Evolutionary conservation across 2,113 vertebrate genomes (phyloP).

Genomic region (Taurulus bubalis): DNA sequence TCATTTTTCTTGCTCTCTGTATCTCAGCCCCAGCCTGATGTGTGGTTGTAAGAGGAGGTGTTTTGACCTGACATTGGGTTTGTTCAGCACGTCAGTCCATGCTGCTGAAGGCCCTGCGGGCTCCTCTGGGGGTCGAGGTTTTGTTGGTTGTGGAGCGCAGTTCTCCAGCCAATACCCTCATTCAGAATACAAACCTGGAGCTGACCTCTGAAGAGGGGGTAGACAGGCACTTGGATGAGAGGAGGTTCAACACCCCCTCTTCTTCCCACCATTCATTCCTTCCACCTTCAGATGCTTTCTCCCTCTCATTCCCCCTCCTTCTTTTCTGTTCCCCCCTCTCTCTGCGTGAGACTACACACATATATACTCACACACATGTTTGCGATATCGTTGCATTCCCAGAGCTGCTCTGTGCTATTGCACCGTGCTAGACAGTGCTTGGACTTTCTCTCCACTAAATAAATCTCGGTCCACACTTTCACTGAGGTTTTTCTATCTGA

Average conservation of each 20-base stretch:
- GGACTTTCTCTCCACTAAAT: conserved; percentile 50
- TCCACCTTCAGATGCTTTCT: conserved; percentile 20
- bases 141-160: conserved; percentile 57
- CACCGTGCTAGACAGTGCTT: conserved; percentile 21
- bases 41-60: conserved; percentile 61
- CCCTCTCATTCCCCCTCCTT: not conserved
- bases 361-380: conserved; percentile 8
- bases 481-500: conserved; percentile 40
- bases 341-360: conserved; percentile 40
- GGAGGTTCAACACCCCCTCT: conserved; percentile 27
- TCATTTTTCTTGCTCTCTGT: not conserved
- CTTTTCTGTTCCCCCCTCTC: conserved; percentile 13
- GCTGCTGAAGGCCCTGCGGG: conserved; percentile 64
- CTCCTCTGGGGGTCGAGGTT: conserved; percentile 60
- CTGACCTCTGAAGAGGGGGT: conserved; percentile 35
- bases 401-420: conserved; percentile 38
- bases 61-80: conserved; percentile 74
- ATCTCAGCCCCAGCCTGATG: conserved; percentile 38
- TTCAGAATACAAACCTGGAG: conserved; percentile 72
- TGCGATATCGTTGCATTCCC: conserved; percentile 34
- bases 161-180: conserved; percentile 50
- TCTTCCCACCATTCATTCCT: conserved; percentile 41
- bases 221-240: conserved; percentile 5
- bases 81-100: conserved; percentile 67
- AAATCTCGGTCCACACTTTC: conserved; percentile 37